Percentiles rank a stretch among this genome's conserved stretches.
phyloP scores from a whole-genome alignment of 2,797 vertebrate species.

The Champsocephalus esox region DNA sequence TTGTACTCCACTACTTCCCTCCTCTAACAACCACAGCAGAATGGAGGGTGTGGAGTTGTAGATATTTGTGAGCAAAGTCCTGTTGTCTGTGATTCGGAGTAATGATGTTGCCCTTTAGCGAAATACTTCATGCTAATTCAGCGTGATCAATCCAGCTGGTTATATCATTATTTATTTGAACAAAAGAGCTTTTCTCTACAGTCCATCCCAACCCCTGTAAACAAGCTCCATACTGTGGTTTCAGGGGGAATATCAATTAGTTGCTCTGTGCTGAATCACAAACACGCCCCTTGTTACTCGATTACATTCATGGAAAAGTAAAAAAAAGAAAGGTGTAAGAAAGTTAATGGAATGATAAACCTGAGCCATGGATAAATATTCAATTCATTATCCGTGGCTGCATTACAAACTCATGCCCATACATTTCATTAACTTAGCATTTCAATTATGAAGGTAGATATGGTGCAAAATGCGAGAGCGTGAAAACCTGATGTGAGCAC shows the following conservation, averaged over 20 bases:
- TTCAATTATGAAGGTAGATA: not conserved
- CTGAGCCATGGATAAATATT: not conserved
- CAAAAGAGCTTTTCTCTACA: constrained; percentile 28
- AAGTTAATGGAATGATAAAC: not conserved
- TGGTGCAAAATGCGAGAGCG: no score
- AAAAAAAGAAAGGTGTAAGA: not conserved
- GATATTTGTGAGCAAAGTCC: not conserved
- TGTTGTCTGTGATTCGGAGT: not conserved
- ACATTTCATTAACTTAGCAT: not conserved
- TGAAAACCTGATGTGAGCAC: no score
- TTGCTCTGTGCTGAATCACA: not conserved
- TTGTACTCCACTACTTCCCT: no score
- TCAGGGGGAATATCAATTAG: not conserved
- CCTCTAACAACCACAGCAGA: not conserved
- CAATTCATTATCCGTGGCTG: constrained; percentile 1
- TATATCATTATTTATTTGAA: constrained; percentile 13
- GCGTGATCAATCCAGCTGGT: not conserved
- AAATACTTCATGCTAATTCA: not conserved
- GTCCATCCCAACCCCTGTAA: constrained; percentile 6
- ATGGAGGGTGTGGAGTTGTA: not conserved
- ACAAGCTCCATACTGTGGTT: not conserved
- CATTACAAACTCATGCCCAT: not conserved
- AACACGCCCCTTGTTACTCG: not conserved
- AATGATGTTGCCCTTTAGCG: constrained; percentile 1
- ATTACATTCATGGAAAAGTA: not conserved